Evolutionary conservation across 2,797 vertebrate genomes (phyloP).

Genomic region (Erethizon dorsatum): DNA sequence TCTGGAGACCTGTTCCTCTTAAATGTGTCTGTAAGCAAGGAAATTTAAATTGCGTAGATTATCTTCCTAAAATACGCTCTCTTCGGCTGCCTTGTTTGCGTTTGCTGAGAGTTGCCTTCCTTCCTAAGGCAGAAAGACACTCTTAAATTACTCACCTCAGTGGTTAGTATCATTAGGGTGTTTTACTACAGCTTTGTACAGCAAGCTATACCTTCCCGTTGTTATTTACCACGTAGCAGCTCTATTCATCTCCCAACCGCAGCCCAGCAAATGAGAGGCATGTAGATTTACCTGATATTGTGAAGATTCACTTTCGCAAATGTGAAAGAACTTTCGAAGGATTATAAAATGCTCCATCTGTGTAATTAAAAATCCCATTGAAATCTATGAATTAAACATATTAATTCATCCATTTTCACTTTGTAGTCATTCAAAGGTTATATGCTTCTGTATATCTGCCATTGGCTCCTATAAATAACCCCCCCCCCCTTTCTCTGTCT

Average conservation of each 20-base stretch:
- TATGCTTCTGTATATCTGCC: not conserved
- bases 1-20: not conserved
- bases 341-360: not conserved
- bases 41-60: not conserved
- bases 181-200: not conserved
- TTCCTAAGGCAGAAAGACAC: not conserved
- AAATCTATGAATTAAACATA: conserved; percentile 24
- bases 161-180: not conserved
- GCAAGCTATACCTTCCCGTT: not conserved
- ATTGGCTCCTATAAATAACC: conserved; percentile 21
- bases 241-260: not conserved
- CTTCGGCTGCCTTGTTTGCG: not conserved
- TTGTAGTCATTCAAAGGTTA: conserved; percentile 2
- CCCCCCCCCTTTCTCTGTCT: too few relatives aligned
- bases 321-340: not conserved
- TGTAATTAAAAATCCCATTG: conserved; percentile 49
- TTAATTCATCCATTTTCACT: conserved; percentile 24
- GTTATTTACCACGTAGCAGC: not conserved
- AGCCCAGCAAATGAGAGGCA: not conserved
- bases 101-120: not conserved
- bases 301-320: conserved; percentile 25
- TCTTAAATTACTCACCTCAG: conserved; percentile 1
- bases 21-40: not conserved
- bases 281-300: not conserved
- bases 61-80: not conserved